Base-by-base conservation (phyloP, 2,797 vertebrate species). In the Gorsachius magnificus region DNA sequence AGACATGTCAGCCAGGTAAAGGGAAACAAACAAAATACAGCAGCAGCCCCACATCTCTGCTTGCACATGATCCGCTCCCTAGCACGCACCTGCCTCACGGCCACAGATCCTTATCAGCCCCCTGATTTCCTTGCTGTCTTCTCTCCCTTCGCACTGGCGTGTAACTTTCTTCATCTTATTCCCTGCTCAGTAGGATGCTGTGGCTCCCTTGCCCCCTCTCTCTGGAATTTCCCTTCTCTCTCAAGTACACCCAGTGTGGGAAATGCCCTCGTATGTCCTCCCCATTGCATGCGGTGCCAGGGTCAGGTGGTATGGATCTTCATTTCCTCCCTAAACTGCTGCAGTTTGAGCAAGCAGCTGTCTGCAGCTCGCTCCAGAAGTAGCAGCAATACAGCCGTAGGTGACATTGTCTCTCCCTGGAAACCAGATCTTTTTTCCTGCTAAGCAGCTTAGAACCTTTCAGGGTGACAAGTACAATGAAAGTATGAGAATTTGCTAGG, bases 41-140 rank as follows among this genome's bases (percentile, higher is more conserved):
- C 65, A 72, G 9, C 53, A 70, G 71, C 66, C 75, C 54, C 46
- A 43, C 82, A 58, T 33, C 81, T 80, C 77, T 80, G 85, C 88
- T 80, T 31, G 68, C 69, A 74, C 41, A 46, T 38, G 41, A 69
- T 57, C 78, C 0, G 61, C 54, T 68, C 93, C 87, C 38, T 22
- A 69, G 66, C 58, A 28, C 91, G 79, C 83, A 77, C 89, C 93
- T 96, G 89, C 79, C 63, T 84, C 3, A 2, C 31, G 56, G 83
- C 89, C 93, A 66, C 89, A 90, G 93, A 95, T 92, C 79, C 68
- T 33, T 92, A 93, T 95, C 83, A 26, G 33, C 63, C 57, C 74
- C 61, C 57, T 8, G 28, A 46, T 92, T 88, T 95, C 95, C 87
- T 87, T 63, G 46, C 88, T 91, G 74, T 64, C 83, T 43, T 65